Base-by-base conservation (phyloP, 2,888 invertebrate species). In the Augochlorella aurata region DNA sequence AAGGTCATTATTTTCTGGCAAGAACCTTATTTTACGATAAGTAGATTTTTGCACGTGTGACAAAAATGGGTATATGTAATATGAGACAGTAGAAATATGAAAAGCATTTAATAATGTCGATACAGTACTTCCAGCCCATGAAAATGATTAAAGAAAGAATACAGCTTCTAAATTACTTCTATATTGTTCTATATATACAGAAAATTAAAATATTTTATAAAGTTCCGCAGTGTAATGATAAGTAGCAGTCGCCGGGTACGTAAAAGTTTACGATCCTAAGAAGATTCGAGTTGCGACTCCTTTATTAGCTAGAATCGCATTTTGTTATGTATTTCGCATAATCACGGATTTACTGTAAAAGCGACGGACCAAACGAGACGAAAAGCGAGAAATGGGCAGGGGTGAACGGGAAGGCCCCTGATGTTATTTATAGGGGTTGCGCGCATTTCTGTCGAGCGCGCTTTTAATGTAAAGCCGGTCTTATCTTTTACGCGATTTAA, bases 401-500 rank as follows among this genome's bases (percentile, higher is more conserved):
- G 18, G 58, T 29, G 73, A 86, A 70, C 82, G 82, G 82, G 87
- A 85, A 81, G 65, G n/a, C 54, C 63, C 74, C 66, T 61, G 71
- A 24, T 44, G 79, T 83, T 88, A 89, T 88, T 88, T 88, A 88
- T 82, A 81, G 85, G 84, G 85, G 81, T 84, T 88, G 89, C 81
- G 88, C 82, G 87, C 83, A 75, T 79, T 86, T 79, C 83, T 85
- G 84, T 87, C 87, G 83, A 81, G 81, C 82, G 85, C 77, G 74
- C 83, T 87, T 86, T 89, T 86, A 87, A 89, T 84, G 87, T 85
- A 89, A 89, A 88, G 89, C 85, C 79, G 80, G 89, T 71, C 90
- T 89, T 89, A 89, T 90, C 89, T 89, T 90, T 89, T 88, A 88
- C 89, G 84, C 90, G 90, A 89, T 88, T 89, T 89, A 87, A 89